Base-by-base conservation (phyloP, 2,888 invertebrate species). In the Therioaphis trifolii region DNA sequence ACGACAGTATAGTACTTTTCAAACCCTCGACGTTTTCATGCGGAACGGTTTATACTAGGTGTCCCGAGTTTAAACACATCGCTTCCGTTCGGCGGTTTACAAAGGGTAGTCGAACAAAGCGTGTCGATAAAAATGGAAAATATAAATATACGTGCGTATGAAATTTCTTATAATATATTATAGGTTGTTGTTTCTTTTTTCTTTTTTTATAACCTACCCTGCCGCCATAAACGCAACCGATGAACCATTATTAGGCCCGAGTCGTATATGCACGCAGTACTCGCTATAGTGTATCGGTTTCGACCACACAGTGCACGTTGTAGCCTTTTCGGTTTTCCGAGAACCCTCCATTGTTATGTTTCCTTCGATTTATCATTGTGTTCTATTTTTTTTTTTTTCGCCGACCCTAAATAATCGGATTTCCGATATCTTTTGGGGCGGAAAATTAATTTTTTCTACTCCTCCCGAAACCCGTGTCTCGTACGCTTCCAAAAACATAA, bases 361-460 rank as follows among this genome's bases (percentile, higher is more conserved):
- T 68, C 71, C 4, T 66, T 74, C 82, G 63, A 82, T 82, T 82
- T 40, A 82, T 63, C 74, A 63, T 52, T 63, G 24, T 69, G 24
- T 21, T 24, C 18, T n/a, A 24, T 27, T 77, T 66, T 40, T 75
- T 75, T 49, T 49, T 63, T 27, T 63, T 49, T 77, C 82, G 52
- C 55, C 46, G 4, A 49, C 72, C 77, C 61, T 18, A 61, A 72
- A 74, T 74, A 74, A 82, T 82, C 82, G 74, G 82, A 82, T 82
- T 82, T 82, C 82, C 74, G 74, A 66, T 74, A 63, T 74, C 74
- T 72, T 49, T 63, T 27, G 63, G 82, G 72, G 72, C 82, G 82
- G 63, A 82, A 82, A 82, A 82, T 82, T 72, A 72, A 72, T 82
- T 74, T 82, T 43, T 58, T 43, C 35, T 27, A 52, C 21, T 14